Evolutionary conservation across 2,888 invertebrate genomes (phyloP), one percentile per base, ranked within the genome.

Genomic region (Cacoxenus indagator): DNA sequence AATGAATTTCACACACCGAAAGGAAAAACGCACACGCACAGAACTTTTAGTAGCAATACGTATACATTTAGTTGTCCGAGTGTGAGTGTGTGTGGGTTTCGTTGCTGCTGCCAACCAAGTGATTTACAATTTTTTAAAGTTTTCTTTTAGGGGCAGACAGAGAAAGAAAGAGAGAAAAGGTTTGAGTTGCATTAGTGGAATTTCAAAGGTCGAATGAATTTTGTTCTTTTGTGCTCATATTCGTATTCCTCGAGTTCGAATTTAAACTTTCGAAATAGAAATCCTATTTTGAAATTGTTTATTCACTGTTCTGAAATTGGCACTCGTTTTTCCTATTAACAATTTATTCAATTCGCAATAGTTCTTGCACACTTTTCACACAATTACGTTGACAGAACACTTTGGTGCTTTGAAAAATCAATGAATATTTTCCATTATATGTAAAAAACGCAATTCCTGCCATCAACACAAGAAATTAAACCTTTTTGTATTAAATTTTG

Each of bases 1-100:
- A 80, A 80, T 80, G 80, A 80, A 82, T 22, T 71, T 78, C 73
- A 70, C 64, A 66, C 76, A 70, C 67, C 22, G 71, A 29, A 54
- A 69, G 72, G 68, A 75, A 70, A 70, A 59, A 66, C 73, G 70
- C 73, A 61, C 51, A 61, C 67, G 69, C 66, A 73, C 29, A 43
- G 22, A 48, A 51, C 11, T 43, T 19, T 62, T 24, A 14, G n/a
- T 2, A 26, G 22, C 27, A 24, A 48, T 48, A 54, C 26, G 24
- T 64, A 29, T 45, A 24, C 37, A 24, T 6, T 14, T 1, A 64
- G 46, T 57, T 68, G 64, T 6, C 17, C 65, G 67, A 69, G 67
- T 72, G 64, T 76, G 67, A 73, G 68, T 78, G 69, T 76, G 80
- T 79, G 77, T 65, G 76, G 74, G 70, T 77, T 51, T 17, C n/a